These are phyloP conservation scores for Corythucha ciliata DNA, from an alignment of 2,888 invertebrate species.

Conservation along the genomic window DNA sequence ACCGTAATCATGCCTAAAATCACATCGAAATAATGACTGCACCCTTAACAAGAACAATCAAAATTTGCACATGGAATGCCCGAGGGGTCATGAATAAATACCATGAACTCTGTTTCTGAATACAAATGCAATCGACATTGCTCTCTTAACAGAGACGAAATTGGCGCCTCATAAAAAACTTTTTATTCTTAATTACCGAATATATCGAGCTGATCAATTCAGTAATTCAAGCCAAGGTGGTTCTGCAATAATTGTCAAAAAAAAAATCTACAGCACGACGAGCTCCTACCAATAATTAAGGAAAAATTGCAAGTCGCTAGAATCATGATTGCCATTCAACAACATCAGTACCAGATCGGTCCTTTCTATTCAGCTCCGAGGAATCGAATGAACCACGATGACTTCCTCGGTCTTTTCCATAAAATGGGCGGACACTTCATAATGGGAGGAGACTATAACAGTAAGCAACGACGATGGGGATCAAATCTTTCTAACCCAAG, in stretches of 20 bases:
- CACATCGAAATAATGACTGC: no score
- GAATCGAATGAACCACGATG: conserved; percentile 1
- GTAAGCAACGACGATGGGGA: conserved; percentile 6
- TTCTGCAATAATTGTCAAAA: conserved; percentile 3
- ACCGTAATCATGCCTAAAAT: no score
- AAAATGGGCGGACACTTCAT: not conserved
- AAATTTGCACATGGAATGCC: conserved; percentile 15
- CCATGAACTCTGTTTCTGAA: conserved; percentile 6
- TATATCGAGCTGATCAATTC: conserved; percentile 6
- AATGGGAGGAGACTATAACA: conserved; percentile 9
- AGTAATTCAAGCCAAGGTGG: conserved; percentile 11
- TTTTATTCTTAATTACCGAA: not conserved
- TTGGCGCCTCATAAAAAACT: not conserved
- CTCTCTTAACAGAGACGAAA: conserved; percentile 7
- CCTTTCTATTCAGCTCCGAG: conserved; percentile 11
- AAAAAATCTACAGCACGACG: not conserved
- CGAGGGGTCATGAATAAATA: conserved; percentile 9
- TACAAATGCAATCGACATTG: conserved; percentile 8
- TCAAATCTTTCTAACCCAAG: conserved; percentile 5
- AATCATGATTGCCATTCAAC: not conserved
- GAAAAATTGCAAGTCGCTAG: conserved; percentile 5
- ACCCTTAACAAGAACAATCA: no score
- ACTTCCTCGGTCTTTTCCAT: conserved; percentile 1
- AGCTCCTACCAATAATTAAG: not conserved
- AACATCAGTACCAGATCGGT: conserved; percentile 1